A percentile compares a stretch with the other conserved stretches of the same genome.
These are phyloP conservation scores for Leptodirus hochenwartii DNA, from an alignment of 2,888 invertebrate species.

Conservation along the genomic window DNA sequence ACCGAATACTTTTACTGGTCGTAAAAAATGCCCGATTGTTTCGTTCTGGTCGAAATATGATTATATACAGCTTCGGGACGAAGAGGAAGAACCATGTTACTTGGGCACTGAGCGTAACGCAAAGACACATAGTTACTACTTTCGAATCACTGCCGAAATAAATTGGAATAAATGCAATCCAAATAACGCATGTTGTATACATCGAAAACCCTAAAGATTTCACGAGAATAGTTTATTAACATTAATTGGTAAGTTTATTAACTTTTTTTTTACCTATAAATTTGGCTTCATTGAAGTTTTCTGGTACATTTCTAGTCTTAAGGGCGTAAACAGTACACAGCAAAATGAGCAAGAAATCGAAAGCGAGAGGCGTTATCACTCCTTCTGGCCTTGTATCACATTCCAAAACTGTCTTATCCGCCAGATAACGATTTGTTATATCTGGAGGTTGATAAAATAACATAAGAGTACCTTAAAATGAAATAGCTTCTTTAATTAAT, in stretches of 20 bases:
- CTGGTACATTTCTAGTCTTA: slow-evolving; percentile 59
- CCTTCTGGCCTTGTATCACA: slow-evolving; percentile 42
- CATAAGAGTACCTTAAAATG: too few species aligned
- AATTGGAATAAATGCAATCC: slow-evolving; percentile 62
- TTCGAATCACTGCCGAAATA: slow-evolving; percentile 51
- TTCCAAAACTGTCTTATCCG: slow-evolving; percentile 35
- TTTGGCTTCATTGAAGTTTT: slow-evolving; percentile 63
- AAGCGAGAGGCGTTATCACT: slow-evolving; percentile 45
- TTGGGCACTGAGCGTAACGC: slow-evolving; percentile 53
- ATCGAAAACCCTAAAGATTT: too few species aligned
- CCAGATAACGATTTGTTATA: slow-evolving; percentile 33
- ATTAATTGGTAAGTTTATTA: too few species aligned
- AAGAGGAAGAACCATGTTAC: slow-evolving; percentile 56
- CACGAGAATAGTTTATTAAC: too few species aligned
- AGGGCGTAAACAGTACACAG: slow-evolving; percentile 64
- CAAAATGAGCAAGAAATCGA: slow-evolving; percentile 49
- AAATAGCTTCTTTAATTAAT: too few species aligned
- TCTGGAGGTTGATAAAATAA: slow-evolving; percentile 39
- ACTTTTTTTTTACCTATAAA: too few species aligned
- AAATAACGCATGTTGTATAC: slow-evolving; percentile 62
- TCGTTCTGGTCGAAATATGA: slow-evolving; percentile 52
- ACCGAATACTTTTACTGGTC: slow-evolving; percentile 48
- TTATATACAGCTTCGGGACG: slow-evolving; percentile 60
- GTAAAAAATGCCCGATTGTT: slow-evolving; percentile 60
- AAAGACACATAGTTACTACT: slow-evolving; percentile 40